These are phyloP conservation scores for Tyrophagus putrescentiae DNA, from an alignment of 1,140 invertebrate genomes.

Conservation along the genomic window DNA sequence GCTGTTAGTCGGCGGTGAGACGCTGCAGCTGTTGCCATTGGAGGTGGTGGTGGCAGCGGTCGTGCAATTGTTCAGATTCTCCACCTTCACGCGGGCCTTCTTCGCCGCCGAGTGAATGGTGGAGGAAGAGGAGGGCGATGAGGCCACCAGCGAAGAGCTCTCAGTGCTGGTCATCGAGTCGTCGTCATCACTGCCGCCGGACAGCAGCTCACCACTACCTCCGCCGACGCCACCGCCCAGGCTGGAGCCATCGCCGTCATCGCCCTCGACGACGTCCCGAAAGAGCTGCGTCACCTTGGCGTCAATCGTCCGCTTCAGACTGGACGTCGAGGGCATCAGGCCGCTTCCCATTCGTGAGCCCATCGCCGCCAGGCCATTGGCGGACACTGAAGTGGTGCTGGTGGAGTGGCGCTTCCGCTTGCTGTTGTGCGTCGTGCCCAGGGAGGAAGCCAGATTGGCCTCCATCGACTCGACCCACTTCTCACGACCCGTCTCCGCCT, in stretches of 20 bases:
- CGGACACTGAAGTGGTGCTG: too few relatives aligned
- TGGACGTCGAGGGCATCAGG: too few relatives aligned
- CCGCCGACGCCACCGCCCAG: too few relatives aligned
- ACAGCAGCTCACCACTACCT: conserved; percentile 11
- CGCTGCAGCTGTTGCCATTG: background rate
- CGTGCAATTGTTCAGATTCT: conserved; percentile 7
- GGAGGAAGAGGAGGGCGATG: conserved; percentile 8
- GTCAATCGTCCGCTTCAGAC: background rate
- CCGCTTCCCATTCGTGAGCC: background rate
- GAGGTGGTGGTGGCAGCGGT: background rate
- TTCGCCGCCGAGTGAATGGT: background rate
- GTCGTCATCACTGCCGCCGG: conserved; percentile 19
- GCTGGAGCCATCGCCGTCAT: background rate
- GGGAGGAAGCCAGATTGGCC: background rate
- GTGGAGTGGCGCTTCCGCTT: background rate
- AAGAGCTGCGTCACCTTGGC: background rate
- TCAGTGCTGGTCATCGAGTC: conserved; percentile 18
- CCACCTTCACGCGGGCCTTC: conserved; percentile 22
- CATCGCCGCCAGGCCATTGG: background rate
- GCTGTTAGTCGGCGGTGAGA: background rate
- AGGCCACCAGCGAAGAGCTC: conserved; percentile 9
- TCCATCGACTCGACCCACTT: conserved; percentile 29
- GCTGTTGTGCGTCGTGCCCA: background rate
- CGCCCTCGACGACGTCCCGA: background rate
- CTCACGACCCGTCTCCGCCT: conserved; percentile 25